These are phyloP conservation scores for Zaprionus camerounensis DNA, from an alignment of 1,140 invertebrate species.

Conservation along the genomic window DNA sequence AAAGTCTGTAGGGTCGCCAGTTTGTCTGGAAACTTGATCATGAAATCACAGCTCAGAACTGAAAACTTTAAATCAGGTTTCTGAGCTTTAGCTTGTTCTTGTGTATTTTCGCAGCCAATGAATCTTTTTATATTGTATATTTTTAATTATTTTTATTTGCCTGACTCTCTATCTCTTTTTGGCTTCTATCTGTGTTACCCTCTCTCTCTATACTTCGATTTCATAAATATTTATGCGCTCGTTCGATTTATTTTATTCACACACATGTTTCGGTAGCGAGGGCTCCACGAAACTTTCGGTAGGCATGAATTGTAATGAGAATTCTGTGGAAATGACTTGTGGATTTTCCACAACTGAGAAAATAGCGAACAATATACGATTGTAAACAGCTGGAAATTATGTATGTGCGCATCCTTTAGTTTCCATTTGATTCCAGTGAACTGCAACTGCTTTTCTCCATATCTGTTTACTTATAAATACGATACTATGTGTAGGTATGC, in stretches of 20 bases:
- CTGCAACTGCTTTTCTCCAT: not conserved
- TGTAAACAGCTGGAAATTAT: conserved; percentile 7
- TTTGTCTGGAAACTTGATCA: conserved; percentile 25
- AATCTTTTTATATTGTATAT: conserved; percentile 51
- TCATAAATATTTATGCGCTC: conserved; percentile 66
- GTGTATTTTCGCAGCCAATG: conserved; percentile 48
- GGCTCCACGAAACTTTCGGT: conserved; percentile 7
- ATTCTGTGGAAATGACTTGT: not conserved
- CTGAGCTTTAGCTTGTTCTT: not conserved
- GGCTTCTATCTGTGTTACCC: not conserved
- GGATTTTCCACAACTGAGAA: not conserved
- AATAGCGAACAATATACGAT: not conserved
- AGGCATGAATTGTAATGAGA: not conserved
- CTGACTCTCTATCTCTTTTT: too few species aligned
- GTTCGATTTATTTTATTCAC: conserved; percentile 60
- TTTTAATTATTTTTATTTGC: conserved; percentile 23
- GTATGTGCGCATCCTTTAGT: not conserved
- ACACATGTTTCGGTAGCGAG: conserved; percentile 56
- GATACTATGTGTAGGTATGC: not conserved
- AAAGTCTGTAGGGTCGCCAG: conserved; percentile 16
- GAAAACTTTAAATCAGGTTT: not conserved
- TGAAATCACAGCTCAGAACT: not conserved
- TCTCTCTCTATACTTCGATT: conserved; percentile 29
- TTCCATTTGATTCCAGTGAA: not conserved
- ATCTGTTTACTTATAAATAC: not conserved